These are phyloP conservation scores for Pangasius macronema DNA, from an alignment of 2,797 vertebrate species.

Conservation along the genomic window DNA sequence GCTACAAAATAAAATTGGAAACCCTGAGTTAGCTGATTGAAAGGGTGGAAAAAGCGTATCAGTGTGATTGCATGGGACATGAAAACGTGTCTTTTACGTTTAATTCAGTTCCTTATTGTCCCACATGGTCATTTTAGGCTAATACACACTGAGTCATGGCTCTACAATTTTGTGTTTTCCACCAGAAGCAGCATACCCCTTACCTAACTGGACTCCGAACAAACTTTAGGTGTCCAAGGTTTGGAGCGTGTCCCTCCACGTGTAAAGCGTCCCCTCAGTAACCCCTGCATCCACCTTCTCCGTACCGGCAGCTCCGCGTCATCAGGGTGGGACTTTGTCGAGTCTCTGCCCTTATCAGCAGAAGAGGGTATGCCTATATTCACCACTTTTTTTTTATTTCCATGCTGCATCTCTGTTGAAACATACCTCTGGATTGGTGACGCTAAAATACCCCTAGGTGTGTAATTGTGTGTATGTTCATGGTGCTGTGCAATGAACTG, in stretches of 20 bases:
- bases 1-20: background rate
- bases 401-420: background rate
- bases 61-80: background rate
- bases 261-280: slow-evolving; percentile 73
- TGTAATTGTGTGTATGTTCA: background rate
- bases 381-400: background rate
- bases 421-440: background rate
- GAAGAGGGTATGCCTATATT: slow-evolving; percentile 67
- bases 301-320: slow-evolving; percentile 70
- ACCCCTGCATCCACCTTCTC: slow-evolving; percentile 73
- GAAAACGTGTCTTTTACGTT: background rate
- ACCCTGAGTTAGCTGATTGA: background rate
- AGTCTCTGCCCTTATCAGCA: slow-evolving; percentile 70
- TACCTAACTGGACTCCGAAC: no score
- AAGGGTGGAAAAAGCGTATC: background rate
- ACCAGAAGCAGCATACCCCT: no score
- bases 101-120: background rate
- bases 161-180: no score
- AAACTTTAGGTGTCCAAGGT: slow-evolving; percentile 70
- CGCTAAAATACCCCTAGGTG: background rate
- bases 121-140: background rate
- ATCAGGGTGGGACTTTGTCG: slow-evolving; percentile 79
- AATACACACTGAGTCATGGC: no score
- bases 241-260: slow-evolving; percentile 67
- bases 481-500: background rate